phyloP scores from a whole-genome alignment of 2,113 vertebrate species.

The Gasterosteus aculeatus region DNA sequence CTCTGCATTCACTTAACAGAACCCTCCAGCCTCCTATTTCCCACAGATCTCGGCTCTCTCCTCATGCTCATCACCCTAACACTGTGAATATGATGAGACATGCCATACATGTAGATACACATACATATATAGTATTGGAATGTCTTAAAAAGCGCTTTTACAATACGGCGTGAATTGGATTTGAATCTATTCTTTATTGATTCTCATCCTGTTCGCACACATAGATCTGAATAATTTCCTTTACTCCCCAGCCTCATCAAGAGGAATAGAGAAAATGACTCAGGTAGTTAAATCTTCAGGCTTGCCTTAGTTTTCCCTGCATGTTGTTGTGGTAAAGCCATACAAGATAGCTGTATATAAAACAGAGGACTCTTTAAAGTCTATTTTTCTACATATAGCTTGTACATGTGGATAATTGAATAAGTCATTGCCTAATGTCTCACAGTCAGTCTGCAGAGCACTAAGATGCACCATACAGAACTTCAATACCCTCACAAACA shows the following conservation, averaged over 20 bases:
- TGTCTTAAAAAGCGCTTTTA: slow-evolving; percentile 45
- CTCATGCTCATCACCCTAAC: slow-evolving; percentile 49
- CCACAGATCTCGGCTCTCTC: slow-evolving; percentile 39
- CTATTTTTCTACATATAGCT: slow-evolving; percentile 77
- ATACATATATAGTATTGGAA: slow-evolving; percentile 53
- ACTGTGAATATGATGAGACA: slow-evolving; percentile 69
- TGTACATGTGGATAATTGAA: slow-evolving; percentile 54
- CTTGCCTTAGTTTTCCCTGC: slow-evolving; percentile 78
- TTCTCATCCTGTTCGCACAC: slow-evolving; percentile 43
- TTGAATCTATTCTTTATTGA: slow-evolving; percentile 22
- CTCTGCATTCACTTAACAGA: slow-evolving; percentile 48
- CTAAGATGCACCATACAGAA: slow-evolving; percentile 17
- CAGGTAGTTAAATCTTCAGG: slow-evolving; percentile 83
- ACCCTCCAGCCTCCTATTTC: slow-evolving; percentile 34
- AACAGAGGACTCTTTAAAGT: slow-evolving; percentile 73
- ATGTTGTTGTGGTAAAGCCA: slow-evolving; percentile 81
- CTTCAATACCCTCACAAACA: slow-evolving; percentile 1
- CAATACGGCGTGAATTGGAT: slow-evolving; percentile 26
- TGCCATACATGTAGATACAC: slow-evolving; percentile 48
- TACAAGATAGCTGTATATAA: slow-evolving; percentile 75
- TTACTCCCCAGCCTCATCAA: slow-evolving; percentile 45
- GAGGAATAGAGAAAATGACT: slow-evolving; percentile 76
- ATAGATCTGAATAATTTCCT: slow-evolving; percentile 62
- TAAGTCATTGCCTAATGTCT: slow-evolving; percentile 50
- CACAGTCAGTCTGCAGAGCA: slow-evolving; percentile 22